phyloP scores from a whole-genome alignment of 1,140 invertebrate species.

The Zelostemma sp. region DNA sequence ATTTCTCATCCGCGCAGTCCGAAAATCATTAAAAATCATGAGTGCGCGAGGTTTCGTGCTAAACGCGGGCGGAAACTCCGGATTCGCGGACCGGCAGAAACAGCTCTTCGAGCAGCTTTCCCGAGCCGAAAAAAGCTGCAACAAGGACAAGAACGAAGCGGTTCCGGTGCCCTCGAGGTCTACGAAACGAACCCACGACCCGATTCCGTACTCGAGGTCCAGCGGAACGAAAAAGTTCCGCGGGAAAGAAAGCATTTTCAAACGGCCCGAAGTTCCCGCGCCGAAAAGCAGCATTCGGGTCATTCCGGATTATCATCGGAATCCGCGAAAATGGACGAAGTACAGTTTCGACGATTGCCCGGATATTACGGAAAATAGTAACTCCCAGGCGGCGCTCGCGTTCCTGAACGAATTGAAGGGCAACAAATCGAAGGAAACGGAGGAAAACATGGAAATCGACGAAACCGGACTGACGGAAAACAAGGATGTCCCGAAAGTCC shows the following conservation, averaged over 20 bases:
- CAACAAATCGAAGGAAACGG: constrained; percentile 56
- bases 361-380: constrained; percentile 81
- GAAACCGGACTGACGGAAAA: neutral
- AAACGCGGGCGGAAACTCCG: constrained; percentile 37
- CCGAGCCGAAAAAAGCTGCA: constrained; percentile 24
- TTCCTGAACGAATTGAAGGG: constrained; percentile 77
- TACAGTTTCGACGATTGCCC: constrained; percentile 81
- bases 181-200: neutral
- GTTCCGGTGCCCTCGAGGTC: neutral
- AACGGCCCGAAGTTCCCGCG: constrained; percentile 76
- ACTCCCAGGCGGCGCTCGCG: constrained; percentile 78
- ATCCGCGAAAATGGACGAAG: constrained; percentile 83
- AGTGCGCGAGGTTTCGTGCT: constrained; percentile 48
- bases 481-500: neutral
- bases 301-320: constrained; percentile 78
- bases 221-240: constrained; percentile 59
- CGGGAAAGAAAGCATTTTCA: constrained; percentile 83
- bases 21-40: too few relatives aligned
- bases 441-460: constrained; percentile 51
- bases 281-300: constrained; percentile 69
- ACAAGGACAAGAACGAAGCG: constrained; percentile 20
- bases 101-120: constrained; percentile 24
- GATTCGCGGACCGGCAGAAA: constrained; percentile 59
- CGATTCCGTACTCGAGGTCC: constrained; percentile 8
- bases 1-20: too few relatives aligned